A percentile compares a stretch with the other conserved stretches of the same genome.
Conservation (phyloP, 1,140 invertebrate species). For the Papilio machaon region DNA sequence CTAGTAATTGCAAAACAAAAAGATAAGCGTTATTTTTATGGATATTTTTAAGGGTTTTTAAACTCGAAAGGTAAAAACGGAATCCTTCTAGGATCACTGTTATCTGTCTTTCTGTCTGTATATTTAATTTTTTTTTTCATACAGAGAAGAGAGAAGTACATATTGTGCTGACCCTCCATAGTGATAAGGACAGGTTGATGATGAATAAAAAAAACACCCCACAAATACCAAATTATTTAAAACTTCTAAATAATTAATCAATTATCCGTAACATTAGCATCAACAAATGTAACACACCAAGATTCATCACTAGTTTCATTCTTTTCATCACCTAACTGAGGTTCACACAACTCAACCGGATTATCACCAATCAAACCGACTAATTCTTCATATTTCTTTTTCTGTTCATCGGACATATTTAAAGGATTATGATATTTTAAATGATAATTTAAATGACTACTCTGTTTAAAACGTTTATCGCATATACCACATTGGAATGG, state of each 20-base stretch:
- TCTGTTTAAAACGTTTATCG: constrained; percentile 78
- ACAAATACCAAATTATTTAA: too few species aligned
- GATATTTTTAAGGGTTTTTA: too few species aligned
- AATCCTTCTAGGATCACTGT: too few species aligned
- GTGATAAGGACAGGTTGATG: too few species aligned
- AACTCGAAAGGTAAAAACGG: too few species aligned
- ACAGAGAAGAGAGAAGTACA: too few species aligned
- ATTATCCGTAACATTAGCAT: neutral
- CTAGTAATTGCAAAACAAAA: too few species aligned
- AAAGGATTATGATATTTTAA: constrained; percentile 68
- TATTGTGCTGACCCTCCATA: too few species aligned
- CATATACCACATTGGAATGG: constrained; percentile 88
- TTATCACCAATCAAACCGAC: constrained; percentile 49
- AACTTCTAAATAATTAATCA: neutral
- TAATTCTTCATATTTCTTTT: constrained; percentile 53
- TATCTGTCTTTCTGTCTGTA: too few species aligned
- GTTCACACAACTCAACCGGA: constrained; percentile 2
- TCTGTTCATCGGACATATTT: constrained; percentile 63
- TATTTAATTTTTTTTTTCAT: too few species aligned
- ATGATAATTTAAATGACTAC: constrained; percentile 77
- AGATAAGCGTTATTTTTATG: too few species aligned
- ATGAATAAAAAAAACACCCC: too few species aligned
- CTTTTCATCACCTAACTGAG: neutral
- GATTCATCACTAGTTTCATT: neutral
- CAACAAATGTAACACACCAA: constrained; percentile 1